Base-by-base conservation (phyloP, 2,888 invertebrate genomes). In the Yponomeuta malinellus region DNA sequence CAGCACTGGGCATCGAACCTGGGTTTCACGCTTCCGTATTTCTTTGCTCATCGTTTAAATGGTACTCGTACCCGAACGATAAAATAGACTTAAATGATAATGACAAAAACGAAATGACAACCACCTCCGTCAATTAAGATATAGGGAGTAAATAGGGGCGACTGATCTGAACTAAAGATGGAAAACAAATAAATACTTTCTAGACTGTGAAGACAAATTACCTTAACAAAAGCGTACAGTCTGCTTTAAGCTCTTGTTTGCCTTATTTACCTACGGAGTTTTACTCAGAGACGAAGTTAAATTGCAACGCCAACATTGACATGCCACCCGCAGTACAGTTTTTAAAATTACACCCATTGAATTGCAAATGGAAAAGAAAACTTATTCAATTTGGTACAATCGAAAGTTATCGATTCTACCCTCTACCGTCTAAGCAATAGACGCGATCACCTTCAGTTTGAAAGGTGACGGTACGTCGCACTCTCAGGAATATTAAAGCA, bases 181-280 rank as follows among this genome's bases (percentile, higher is more conserved):
- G 15, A 59, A 59, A 59, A 59, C 15, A 59, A 59, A 59, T 59
- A 59, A 59, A 59, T 59, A 59, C 52, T 59, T 59, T 59, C 52
- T 5, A 59, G 52, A 59, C 15, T 15, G 52, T 15, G 52, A 15
- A 59, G 52, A 15, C 15, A 59, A 59, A 10, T 15, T 15, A 59
- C 5, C 15, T 15, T 59, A 0, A 15, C 12, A 59, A 59, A 59
- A 59, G 52, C 12, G 15, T 43, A 43, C 43, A 1, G 43, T 43
- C 43, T 43, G 15, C 52, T 59, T 1, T 15, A 15, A 15, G 52
- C 52, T 59, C 12, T 59, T 15, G 15, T 59, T 59, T 4, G 15
- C 15, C 3, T 15, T 59, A 15, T 15, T 12, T 59, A 15, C 52
- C 12, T 15, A 15, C 2, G 15, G 15, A 59, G 15, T 2, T 59